A percentile compares a stretch with the other conserved stretches of the same genome.
Conservation (phyloP, 2,888 invertebrate genomes). For the Falcaria lacertinaria region DNA sequence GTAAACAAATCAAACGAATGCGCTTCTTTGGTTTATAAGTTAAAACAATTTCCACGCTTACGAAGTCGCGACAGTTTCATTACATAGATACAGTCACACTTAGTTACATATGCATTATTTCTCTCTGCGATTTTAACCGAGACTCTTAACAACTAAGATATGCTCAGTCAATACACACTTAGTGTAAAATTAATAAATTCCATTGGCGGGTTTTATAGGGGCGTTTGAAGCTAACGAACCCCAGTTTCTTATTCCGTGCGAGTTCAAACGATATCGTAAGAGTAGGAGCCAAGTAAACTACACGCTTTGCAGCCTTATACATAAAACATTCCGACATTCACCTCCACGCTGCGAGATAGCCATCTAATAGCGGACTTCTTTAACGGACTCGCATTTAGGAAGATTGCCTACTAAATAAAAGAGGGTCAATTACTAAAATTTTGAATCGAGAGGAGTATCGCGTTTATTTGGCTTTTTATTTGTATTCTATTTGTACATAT, state of each 20-base stretch:
- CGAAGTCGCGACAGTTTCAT: no score
- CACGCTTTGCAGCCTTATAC: constrained; percentile 23
- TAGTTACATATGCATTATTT: no score
- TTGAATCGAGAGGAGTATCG: not conserved
- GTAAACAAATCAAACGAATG: no score
- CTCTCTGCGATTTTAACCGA: no score
- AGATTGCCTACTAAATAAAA: not conserved
- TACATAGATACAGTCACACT: no score
- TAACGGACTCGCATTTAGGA: not conserved
- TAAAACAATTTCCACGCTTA: no score
- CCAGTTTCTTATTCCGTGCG: not conserved
- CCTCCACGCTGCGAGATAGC: constrained; percentile 17
- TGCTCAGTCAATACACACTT: no score
- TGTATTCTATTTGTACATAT: no score
- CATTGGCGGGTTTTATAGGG: not conserved
- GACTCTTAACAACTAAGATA: no score
- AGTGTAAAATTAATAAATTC: not conserved
- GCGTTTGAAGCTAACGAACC: not conserved
- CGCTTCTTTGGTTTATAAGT: no score
- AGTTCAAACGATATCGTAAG: constrained; percentile 4
- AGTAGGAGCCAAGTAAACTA: constrained; percentile 5
- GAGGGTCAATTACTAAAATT: not conserved
- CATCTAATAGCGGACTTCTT: constrained; percentile 3
- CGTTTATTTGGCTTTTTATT: not conserved
- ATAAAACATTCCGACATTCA: constrained; percentile 27